Conservation (phyloP, 2,888 invertebrate species). For the Mesochorus sp. region DNA sequence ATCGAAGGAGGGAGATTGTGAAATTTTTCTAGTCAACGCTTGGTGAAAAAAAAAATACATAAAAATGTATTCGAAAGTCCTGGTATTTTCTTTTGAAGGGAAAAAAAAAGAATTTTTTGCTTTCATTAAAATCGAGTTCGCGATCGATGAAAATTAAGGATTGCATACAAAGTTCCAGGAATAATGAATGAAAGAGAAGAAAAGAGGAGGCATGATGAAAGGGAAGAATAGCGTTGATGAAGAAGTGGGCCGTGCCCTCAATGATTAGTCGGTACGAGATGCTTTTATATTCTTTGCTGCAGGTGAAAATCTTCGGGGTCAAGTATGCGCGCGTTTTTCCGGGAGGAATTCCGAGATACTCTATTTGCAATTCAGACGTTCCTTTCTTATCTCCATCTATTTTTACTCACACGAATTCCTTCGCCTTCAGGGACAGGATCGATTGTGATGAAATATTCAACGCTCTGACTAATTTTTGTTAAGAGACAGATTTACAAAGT, state of each 20-base stretch:
- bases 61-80: background rate
- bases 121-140: background rate
- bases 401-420: background rate
- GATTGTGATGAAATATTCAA: background rate
- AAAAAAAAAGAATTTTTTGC: background rate
- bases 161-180: background rate
- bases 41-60: background rate
- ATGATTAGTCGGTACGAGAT: slow-evolving; percentile 45
- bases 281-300: slow-evolving; percentile 24
- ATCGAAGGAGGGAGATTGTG: slow-evolving; percentile 35
- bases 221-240: slow-evolving; percentile 17
- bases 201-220: background rate
- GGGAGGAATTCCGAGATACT: background rate
- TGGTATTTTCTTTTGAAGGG: background rate
- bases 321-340: slow-evolving; percentile 23
- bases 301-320: slow-evolving; percentile 47
- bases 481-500: background rate
- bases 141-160: background rate
- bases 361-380: slow-evolving; percentile 18
- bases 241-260: slow-evolving; percentile 70
- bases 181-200: background rate
- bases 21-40: slow-evolving; percentile 57
- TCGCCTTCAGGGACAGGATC: background rate
- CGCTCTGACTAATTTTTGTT: background rate
- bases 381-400: background rate